Evolutionary conservation across 2,797 vertebrate species (phyloP).

Genomic region (Pantherophis alleghaniensis): DNA sequence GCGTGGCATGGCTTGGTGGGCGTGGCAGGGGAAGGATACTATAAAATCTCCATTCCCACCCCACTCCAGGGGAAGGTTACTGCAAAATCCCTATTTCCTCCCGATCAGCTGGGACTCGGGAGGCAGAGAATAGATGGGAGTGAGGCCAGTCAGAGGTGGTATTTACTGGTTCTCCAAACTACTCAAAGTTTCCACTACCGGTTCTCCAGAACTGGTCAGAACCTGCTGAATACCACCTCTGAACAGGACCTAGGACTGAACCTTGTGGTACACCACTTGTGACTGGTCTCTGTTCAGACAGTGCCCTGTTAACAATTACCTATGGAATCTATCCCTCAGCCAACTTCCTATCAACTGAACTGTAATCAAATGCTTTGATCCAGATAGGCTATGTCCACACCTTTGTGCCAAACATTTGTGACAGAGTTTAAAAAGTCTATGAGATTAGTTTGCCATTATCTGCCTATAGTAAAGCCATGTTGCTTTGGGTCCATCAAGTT

Average conservation of each 20-base stretch:
- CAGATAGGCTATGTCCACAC: not conserved
- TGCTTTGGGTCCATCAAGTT: not conserved
- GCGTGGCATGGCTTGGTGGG: no score
- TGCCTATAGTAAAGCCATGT: not conserved
- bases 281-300: not conserved
- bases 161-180: no score
- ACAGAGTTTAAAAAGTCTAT: not conserved
- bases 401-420: not conserved
- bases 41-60: no score
- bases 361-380: not conserved
- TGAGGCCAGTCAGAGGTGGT: no score
- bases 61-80: no score
- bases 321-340: not conserved
- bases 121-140: no score
- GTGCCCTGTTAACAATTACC: not conserved
- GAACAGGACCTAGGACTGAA: not conserved
- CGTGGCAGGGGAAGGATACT: no score
- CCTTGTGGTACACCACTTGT: not conserved
- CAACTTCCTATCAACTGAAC: not conserved
- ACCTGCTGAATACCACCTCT: no score
- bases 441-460: not conserved
- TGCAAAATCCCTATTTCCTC: no score
- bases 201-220: no score
- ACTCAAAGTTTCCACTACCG: no score
- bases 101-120: no score